A percentile compares a stretch with the other conserved stretches of the same genome.
These are phyloP conservation scores for Eretmochelys imbricata DNA, from an alignment of 2,113 vertebrate genomes.

Conservation along the genomic window DNA sequence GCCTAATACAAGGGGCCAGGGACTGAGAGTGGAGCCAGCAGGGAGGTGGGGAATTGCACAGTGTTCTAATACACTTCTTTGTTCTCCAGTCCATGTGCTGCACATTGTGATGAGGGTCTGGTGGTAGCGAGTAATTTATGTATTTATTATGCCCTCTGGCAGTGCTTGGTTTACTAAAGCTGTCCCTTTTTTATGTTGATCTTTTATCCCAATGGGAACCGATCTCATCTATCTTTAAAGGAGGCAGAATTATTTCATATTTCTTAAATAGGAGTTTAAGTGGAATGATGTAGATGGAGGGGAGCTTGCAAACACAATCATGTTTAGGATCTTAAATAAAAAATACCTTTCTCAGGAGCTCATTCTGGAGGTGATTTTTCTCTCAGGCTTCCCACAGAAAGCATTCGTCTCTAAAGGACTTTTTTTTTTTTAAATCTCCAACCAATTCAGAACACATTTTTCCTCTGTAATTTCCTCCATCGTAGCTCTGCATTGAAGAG, in stretches of 20 bases:
- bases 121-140: slow-evolving; percentile 64
- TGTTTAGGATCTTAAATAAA: slow-evolving; percentile 51
- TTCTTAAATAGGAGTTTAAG: slow-evolving; percentile 65
- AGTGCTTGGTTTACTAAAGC: slow-evolving; percentile 66
- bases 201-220: slow-evolving; percentile 55
- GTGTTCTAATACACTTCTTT: not conserved
- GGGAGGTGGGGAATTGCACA: not conserved
- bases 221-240: slow-evolving; percentile 54
- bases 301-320: slow-evolving; percentile 47
- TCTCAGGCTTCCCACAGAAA: not conserved
- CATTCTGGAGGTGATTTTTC: slow-evolving; percentile 11
- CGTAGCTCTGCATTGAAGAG: not conserved
- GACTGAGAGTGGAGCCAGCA: not conserved
- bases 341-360: slow-evolving; percentile 34
- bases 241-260: slow-evolving; percentile 62
- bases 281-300: slow-evolving; percentile 64
- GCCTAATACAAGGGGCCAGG: not conserved
- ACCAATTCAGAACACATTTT: slow-evolving; percentile 44
- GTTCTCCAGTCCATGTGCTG: not conserved
- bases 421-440: not conserved
- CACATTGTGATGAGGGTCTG: slow-evolving; percentile 7
- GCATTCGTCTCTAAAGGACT: slow-evolving; percentile 42
- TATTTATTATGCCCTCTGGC: slow-evolving; percentile 62
- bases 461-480: not conserved
- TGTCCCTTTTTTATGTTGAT: slow-evolving; percentile 33